Evolutionary conservation across 2,888 invertebrate species (phyloP).

Genomic region (Willowsia nigromaculata): DNA sequence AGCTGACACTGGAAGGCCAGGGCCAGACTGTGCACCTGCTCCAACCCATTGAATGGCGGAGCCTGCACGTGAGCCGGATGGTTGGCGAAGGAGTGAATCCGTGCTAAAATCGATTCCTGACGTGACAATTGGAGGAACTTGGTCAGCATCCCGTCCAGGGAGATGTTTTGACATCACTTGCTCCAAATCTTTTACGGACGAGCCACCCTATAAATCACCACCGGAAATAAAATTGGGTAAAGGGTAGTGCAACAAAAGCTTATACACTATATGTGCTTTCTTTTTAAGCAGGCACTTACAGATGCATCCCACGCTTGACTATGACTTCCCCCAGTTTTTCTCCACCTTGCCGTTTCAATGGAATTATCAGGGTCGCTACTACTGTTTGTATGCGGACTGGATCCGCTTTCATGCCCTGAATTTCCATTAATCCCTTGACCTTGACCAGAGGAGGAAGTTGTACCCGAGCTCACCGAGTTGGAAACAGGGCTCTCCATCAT

Average conservation of each 20-base stretch:
- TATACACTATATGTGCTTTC: background rate
- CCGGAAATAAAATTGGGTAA: background rate
- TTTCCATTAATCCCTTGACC: conserved; percentile 73
- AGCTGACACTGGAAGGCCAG: conserved; percentile 90
- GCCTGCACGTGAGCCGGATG: conserved; percentile 77
- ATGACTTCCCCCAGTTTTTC: conserved; percentile 75
- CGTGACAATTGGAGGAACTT: conserved; percentile 83
- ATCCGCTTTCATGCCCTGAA: conserved; percentile 76
- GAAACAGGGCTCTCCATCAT: conserved; percentile 75
- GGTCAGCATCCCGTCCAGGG: conserved; percentile 79
- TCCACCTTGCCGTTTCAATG: conserved; percentile 76
- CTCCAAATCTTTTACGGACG: conserved; percentile 94
- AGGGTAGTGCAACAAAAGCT: background rate
- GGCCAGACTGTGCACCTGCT: conserved; percentile 78
- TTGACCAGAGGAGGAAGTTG: conserved; percentile 64
- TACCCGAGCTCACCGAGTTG: conserved; percentile 57
- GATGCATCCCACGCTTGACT: conserved; percentile 77
- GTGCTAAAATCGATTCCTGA: conserved; percentile 90
- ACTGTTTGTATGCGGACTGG: conserved; percentile 77
- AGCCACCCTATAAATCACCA: conserved; percentile 79
- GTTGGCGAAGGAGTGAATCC: conserved; percentile 87
- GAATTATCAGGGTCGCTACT: conserved; percentile 76
- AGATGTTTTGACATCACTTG: conserved; percentile 98
- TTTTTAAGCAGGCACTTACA: conserved; percentile 63
- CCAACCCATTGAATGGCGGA: conserved; percentile 88